Percentiles rank a stretch among this genome's conserved stretches.
phyloP scores from a whole-genome alignment of 2,797 vertebrate species.

The Microchirus variegatus region DNA sequence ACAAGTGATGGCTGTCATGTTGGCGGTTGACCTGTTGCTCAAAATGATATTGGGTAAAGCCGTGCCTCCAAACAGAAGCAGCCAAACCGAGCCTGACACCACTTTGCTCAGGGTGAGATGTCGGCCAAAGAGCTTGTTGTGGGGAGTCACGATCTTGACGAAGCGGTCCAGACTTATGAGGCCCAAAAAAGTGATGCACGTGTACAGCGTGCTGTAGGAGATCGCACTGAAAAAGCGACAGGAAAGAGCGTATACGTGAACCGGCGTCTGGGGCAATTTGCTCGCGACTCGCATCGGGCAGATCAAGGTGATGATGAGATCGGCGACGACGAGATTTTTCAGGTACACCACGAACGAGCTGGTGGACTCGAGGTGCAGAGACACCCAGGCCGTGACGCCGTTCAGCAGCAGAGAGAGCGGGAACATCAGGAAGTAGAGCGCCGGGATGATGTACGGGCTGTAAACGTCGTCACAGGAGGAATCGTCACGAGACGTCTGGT shows the following conservation, averaged over 20 bases:
- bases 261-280: conserved; percentile 61
- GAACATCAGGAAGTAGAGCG: conserved; percentile 84
- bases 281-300: conserved; percentile 81
- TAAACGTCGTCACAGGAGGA: neutral
- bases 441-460: conserved; percentile 16
- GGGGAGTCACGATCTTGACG: conserved; percentile 89
- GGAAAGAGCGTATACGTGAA: conserved; percentile 67
- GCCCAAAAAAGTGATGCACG: conserved; percentile 86
- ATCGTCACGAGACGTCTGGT: conserved; percentile 5
- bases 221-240: conserved; percentile 82
- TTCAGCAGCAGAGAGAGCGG: conserved; percentile 86
- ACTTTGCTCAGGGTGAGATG: conserved; percentile 85
- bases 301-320: conserved; percentile 86
- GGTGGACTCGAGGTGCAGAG: conserved; percentile 87
- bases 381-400: conserved; percentile 88
- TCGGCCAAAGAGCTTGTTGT: conserved; percentile 79
- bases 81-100: conserved; percentile 81
- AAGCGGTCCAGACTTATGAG: conserved; percentile 91
- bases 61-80: conserved; percentile 55
- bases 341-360: conserved; percentile 91
- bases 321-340: conserved; percentile 89
- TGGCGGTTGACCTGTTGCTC: conserved; percentile 62
- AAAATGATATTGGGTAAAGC: conserved; percentile 85
- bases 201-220: conserved; percentile 87
- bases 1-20: conserved; percentile 67